Evolutionary conservation across 2,888 invertebrate genomes (phyloP), one percentile per base, ranked within the genome.

Genomic region (Trichopria drosophilae): DNA sequence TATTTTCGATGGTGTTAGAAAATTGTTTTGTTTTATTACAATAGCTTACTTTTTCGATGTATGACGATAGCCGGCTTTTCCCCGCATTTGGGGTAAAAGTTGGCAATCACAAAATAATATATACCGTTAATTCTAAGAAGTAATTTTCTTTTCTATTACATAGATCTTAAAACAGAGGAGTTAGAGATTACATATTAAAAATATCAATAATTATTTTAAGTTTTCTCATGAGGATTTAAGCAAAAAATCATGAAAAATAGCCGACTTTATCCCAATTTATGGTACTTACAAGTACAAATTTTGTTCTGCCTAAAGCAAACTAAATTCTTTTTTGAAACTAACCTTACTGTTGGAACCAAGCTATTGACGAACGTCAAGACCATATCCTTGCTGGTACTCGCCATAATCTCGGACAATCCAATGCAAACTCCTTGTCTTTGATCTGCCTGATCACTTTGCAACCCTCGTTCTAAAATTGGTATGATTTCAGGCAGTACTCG

Each of bases 341-440:
- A 78, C 72, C 81, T 84, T n/a, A 99, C 94, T 0, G 96, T 97
- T 3, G 97, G 96, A 6, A 93, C 88, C 45, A 94, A 77, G 60
- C 88, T 90, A 73, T 90, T 88, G 2, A 91, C 89, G 76, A 91
- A 93, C 55, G 91, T 88, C 32, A 94, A 79, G 37, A 95, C 93
- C 85, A 93, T 93, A 68, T 98, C 98, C 64, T 87, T 86, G 50
- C 93, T 94, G 4, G 97, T 98, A 40, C 96, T 95, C 4, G 88
- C 87, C 87, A 99, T 95, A 68, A 99, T 99, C 81, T 99, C 98
- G 1, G 94, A 92, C 23, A 99, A 82, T 0, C 96, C 99, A 72
- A 98, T 95, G 76, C 99, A 98, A 6, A 99, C 98, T 59, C 99
- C 99, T 78, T 98, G 96, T 12, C 99, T 81, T 79, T 98, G 95